Evolutionary conservation across 2,888 invertebrate species (phyloP).

Genomic region (Hofmannophila pseudospretella): DNA sequence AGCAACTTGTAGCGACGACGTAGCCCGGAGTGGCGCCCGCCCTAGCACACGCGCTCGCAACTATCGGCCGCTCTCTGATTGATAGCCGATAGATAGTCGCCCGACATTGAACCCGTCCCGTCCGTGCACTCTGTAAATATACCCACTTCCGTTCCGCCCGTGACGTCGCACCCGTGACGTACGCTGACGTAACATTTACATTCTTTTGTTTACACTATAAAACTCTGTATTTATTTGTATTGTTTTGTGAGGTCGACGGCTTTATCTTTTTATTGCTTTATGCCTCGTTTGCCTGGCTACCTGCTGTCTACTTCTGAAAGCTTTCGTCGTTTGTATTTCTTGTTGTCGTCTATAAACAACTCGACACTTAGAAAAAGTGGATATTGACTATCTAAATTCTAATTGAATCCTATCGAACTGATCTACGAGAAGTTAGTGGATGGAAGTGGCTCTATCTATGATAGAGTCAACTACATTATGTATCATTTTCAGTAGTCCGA

Average conservation of each 20-base stretch:
- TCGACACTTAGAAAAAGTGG: too few relatives aligned
- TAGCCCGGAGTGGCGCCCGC: too few relatives aligned
- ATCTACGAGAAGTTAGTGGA: too few relatives aligned
- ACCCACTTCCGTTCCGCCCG: conserved; percentile 72
- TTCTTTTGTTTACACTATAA: conserved; percentile 73
- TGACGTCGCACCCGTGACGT: conserved; percentile 66
- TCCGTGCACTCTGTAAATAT: conserved; percentile 55
- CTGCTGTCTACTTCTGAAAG: conserved; percentile 17
- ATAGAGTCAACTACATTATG: too few relatives aligned
- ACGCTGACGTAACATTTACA: conserved; percentile 62
- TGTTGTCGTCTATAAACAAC: too few relatives aligned
- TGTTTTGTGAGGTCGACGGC: conserved; percentile 63
- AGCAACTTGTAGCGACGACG: too few relatives aligned
- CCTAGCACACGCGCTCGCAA: conserved; percentile 2
- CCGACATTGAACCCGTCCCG: conserved; percentile 72
- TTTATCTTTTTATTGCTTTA: conserved; percentile 66
- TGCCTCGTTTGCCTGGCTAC: conserved; percentile 46
- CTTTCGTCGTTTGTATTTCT: neutral
- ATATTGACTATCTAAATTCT: too few relatives aligned
- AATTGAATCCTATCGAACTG: too few relatives aligned
- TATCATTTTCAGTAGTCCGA: too few relatives aligned
- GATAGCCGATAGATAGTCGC: conserved; percentile 68
- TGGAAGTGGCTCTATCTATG: too few relatives aligned
- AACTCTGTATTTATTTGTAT: conserved; percentile 69
- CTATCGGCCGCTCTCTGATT: conserved; percentile 47